Evolutionary conservation across 2,888 invertebrate genomes (phyloP), one percentile per base, ranked within the genome.

Genomic region (Unio delphinus): DNA sequence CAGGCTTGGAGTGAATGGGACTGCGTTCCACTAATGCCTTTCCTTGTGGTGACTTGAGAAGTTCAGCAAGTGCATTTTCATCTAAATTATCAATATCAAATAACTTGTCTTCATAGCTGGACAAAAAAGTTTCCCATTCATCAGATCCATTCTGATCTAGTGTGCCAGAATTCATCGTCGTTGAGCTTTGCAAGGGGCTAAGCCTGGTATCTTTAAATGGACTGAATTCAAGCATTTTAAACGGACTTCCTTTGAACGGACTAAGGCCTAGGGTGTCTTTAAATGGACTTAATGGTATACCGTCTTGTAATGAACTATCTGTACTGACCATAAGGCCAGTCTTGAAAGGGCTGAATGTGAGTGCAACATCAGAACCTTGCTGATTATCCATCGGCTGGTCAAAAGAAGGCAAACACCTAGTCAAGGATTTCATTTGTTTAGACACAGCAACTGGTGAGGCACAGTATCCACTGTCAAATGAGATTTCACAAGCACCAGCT

Each of bases 111-210:
- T 84, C 81, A 76, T 83, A 84, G 65, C 76, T 77, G 3, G 81
- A 75, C 65, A 84, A 76, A 63, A 84, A 81, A 58, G 80, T 79
- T 65, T 83, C 84, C 83, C 83, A 83, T 23, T 81, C 82, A 59
- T 82, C 81, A 64, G 77, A 76, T 3, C 78, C 67, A 26, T 76
- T 78, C 26, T 77, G 75, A 45, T 45, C 45, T 45, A 45, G 45
- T 11, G 45, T 45, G 45, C 45, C 45, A 45, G 45, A 15, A 45
- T 45, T 45, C 45, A 45, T 45, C 4, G 45, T 45, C 1, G 75
- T 73, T 15, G 77, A 75, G 68, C 73, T 75, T 28, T 73, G 70
- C 64, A 76, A 75, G 18, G 81, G 81, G 64, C 81, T 81, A 45
- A 78, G 60, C 7, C 73, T 64, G 4, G 76, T 70, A 17, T 72